Percentiles rank a stretch among this genome's conserved stretches.
Evolutionary conservation across 2,113 vertebrate genomes (phyloP).

Genomic region (Pleuronectes platessa): DNA sequence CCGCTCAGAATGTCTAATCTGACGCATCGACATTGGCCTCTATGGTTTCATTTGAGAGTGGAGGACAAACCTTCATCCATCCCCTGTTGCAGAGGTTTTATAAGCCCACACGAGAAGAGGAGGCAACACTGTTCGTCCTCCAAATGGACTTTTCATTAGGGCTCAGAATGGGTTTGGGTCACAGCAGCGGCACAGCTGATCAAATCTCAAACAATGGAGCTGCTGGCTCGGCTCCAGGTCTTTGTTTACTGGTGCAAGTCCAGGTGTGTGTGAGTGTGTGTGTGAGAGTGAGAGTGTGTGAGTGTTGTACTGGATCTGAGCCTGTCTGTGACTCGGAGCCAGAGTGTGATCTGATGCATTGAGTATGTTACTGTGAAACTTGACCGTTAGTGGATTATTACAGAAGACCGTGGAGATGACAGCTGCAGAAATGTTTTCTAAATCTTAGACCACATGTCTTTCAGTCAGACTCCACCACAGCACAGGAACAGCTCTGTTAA

Average conservation of each 20-base stretch:
- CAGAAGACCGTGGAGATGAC: background rate
- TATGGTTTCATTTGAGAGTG: slow-evolving; percentile 36
- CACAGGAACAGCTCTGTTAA: background rate
- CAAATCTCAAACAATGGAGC: slow-evolving; percentile 63
- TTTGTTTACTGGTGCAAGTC: slow-evolving; percentile 56
- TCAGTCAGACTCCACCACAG: background rate
- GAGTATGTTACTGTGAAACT: slow-evolving; percentile 2
- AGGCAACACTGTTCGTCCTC: slow-evolving; percentile 27
- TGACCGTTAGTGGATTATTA: slow-evolving; percentile 9
- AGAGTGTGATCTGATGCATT: slow-evolving; percentile 18
- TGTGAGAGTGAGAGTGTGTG: background rate
- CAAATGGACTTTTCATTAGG: slow-evolving; percentile 74
- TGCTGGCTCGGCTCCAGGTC: slow-evolving; percentile 48
- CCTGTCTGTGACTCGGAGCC: background rate
- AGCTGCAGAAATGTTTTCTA: background rate
- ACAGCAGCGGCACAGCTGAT: slow-evolving; percentile 52
- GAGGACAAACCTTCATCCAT: slow-evolving; percentile 28
- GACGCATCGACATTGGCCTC: slow-evolving; percentile 23
- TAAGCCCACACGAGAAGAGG: slow-evolving; percentile 33
- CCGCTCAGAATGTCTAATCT: slow-evolving; percentile 44
- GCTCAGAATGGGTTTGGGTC: slow-evolving; percentile 48
- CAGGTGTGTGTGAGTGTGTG: slow-evolving; percentile 32
- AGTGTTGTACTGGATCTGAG: slow-evolving; percentile 12
- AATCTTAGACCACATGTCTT: background rate
- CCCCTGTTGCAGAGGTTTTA: slow-evolving; percentile 32